A percentile compares a stretch with the other conserved stretches of the same genome.
phyloP scores from a whole-genome alignment of 2,888 invertebrate genomes.

The Leucoma salicis region DNA sequence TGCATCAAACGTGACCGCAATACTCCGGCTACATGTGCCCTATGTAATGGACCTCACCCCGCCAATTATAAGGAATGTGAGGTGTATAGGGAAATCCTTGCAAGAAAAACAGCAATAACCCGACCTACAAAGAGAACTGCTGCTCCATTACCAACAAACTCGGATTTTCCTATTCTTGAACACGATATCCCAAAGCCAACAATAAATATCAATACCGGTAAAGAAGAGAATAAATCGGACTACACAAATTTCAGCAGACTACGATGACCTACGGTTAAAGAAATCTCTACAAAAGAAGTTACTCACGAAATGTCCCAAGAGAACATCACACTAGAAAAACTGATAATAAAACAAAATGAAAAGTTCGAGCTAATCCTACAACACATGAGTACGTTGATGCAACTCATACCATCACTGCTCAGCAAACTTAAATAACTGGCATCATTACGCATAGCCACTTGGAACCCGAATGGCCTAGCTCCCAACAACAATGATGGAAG shows the following conservation, averaged over 20 bases:
- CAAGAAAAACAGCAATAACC: background rate
- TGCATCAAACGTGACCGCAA: background rate
- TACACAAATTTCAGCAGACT: background rate
- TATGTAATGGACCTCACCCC: too few relatives aligned
- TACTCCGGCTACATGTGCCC: background rate
- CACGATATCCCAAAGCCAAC: too few relatives aligned
- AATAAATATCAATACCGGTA: background rate
- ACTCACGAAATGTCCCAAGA: background rate
- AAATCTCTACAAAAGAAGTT: background rate
- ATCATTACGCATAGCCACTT: background rate
- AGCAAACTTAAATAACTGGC: background rate
- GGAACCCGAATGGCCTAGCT: background rate
- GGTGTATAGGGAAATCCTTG: background rate
- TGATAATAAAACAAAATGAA: background rate
- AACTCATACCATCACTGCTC: background rate
- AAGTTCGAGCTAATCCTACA: slow-evolving; percentile 2
- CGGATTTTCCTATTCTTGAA: background rate
- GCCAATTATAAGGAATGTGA: too few relatives aligned
- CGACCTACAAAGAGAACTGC: background rate
- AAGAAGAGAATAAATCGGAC: background rate
- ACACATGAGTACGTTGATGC: slow-evolving; percentile 2
- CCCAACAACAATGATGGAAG: too few relatives aligned
- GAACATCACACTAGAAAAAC: background rate
- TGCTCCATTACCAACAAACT: background rate
- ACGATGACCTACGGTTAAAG: background rate